Evolutionary conservation across 2,888 invertebrate species (phyloP).

Genomic region (Heliconius charithonia): DNA sequence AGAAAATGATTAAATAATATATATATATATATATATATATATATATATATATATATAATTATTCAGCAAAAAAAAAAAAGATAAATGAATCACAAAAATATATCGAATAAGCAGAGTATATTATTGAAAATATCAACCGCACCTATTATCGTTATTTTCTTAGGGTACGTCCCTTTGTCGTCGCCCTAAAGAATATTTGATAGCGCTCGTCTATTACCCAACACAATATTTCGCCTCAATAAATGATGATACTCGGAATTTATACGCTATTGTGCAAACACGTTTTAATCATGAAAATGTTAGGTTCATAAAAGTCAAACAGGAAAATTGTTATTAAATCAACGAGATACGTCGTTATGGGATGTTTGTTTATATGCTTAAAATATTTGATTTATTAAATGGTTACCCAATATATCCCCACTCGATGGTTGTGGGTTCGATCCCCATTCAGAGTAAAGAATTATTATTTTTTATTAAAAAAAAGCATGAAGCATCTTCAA

Average conservation of each 20-base stretch:
- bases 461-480: no score
- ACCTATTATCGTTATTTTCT: slow-evolving; percentile 33
- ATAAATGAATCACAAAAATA: slow-evolving; percentile 13
- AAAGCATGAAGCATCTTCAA: no score
- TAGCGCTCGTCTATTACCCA: slow-evolving; percentile 67
- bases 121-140: slow-evolving; percentile 36
- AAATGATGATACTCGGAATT: slow-evolving; percentile 68
- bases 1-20: no score
- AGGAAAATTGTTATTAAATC: slow-evolving; percentile 21
- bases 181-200: slow-evolving; percentile 63
- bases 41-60: no score
- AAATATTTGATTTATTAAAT: neutral
- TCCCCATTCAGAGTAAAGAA: neutral
- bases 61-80: no score
- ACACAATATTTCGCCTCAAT: slow-evolving; percentile 67
- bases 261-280: slow-evolving; percentile 54
- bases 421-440: neutral
- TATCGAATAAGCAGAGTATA: slow-evolving; percentile 8
- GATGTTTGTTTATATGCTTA: neutral
- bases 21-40: no score
- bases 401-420: no score
- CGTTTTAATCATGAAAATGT: slow-evolving; percentile 25
- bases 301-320: slow-evolving; percentile 36
- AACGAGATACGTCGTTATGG: neutral
- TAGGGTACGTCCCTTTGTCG: slow-evolving; percentile 47